Evolutionary conservation across 2,888 invertebrate species (phyloP).

Genomic region (Chaetogeoica ovagalla): DNA sequence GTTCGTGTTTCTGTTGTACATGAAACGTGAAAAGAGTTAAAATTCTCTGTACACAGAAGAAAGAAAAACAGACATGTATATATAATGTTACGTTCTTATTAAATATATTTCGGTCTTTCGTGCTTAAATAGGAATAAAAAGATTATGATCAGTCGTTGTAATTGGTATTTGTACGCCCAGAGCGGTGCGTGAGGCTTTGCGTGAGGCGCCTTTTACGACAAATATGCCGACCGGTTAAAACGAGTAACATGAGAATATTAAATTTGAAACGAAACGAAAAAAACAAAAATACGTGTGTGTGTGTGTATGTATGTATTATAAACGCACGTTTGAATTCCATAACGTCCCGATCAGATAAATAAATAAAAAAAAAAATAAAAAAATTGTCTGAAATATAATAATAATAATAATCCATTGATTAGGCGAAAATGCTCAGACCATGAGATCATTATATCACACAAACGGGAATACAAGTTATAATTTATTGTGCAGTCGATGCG

Average conservation of each 20-base stretch:
- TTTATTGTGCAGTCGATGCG: neutral
- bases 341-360: conserved; percentile 45
- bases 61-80: no score
- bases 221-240: conserved; percentile 35
- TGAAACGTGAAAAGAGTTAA: no score
- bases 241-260: conserved; percentile 35
- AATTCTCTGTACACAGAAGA: no score
- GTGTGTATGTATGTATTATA: neutral
- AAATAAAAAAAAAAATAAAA: conserved; percentile 3
- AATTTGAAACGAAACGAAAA: neutral
- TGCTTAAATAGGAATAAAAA: conserved; percentile 1
- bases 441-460: conserved; percentile 21
- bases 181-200: conserved; percentile 25
- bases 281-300: no score
- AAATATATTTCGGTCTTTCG: neutral
- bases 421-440: conserved; percentile 5
- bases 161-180: conserved; percentile 32
- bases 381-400: conserved; percentile 23
- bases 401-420: conserved; percentile 29
- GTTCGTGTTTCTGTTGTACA: no score
- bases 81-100: neutral
- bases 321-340: conserved; percentile 20
- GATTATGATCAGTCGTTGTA: conserved; percentile 31
- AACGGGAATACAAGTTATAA: neutral
- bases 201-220: conserved; percentile 30